Evolutionary conservation across 2,797 vertebrate genomes (phyloP).

Genomic region (Sphaeramia orbicularis): DNA sequence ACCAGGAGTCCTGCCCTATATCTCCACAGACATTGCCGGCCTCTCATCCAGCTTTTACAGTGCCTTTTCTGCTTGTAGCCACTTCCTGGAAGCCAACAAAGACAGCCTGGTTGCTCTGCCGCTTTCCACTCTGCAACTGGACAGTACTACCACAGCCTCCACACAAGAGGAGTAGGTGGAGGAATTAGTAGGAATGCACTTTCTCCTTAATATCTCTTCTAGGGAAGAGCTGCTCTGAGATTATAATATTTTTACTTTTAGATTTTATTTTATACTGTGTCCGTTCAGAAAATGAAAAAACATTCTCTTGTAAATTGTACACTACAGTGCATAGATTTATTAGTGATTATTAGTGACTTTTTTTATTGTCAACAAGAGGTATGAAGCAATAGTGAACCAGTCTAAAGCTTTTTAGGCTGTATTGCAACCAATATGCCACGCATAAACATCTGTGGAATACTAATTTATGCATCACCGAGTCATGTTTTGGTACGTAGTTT

Average conservation of each 20-base stretch:
- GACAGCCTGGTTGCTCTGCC: conserved; percentile 65
- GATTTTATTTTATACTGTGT: conserved; percentile 1
- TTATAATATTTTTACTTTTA: conserved; percentile 18
- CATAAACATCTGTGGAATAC: conserved; percentile 35
- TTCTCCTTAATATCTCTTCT: conserved; percentile 4
- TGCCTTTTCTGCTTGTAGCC: conserved; percentile 89
- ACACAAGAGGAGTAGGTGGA: conserved; percentile 15
- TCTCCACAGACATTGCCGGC: conserved; percentile 93
- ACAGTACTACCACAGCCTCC: background rate
- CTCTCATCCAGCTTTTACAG: conserved; percentile 91
- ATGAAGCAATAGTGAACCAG: conserved; percentile 12
- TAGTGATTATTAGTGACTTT: too few species aligned
- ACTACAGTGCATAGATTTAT: background rate
- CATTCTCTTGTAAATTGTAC: background rate
- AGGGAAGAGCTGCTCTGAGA: background rate
- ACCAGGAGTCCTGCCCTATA: conserved; percentile 90
- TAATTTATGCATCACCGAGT: conserved; percentile 35
- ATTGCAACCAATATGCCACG: conserved; percentile 9
- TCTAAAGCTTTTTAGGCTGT: conserved; percentile 39
- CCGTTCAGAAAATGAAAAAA: conserved; percentile 8
- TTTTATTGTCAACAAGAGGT: too few species aligned
- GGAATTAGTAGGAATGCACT: conserved; percentile 8
- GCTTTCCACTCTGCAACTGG: conserved; percentile 42
- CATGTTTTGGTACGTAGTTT: conserved; percentile 12
- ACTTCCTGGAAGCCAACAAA: conserved; percentile 91